Conservation (phyloP, 2,113 vertebrate genomes). For the Emydura subglobosa region DNA sequence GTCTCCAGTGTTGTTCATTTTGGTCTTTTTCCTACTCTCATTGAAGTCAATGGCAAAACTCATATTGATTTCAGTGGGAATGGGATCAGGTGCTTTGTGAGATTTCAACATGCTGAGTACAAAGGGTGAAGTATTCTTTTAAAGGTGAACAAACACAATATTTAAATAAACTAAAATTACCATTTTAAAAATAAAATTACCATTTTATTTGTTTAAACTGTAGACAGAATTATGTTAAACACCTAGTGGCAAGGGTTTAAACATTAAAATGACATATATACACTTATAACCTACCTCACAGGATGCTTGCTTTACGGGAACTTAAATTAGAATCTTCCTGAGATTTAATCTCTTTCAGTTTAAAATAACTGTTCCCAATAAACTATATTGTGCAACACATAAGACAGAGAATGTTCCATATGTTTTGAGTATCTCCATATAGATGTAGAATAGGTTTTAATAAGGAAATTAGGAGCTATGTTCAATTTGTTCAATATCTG, state of each 20-base stretch:
- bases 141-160: background rate
- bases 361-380: background rate
- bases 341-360: background rate
- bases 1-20: background rate
- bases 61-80: background rate
- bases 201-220: slow-evolving; percentile 14
- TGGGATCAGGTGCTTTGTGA: background rate
- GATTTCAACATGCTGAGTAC: background rate
- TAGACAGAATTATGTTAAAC: background rate
- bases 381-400: background rate
- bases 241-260: background rate
- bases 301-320: background rate
- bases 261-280: background rate
- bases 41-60: background rate
- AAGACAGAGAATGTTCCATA: background rate
- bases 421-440: background rate
- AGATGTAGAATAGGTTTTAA: background rate
- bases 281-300: background rate
- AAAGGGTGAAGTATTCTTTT: background rate
- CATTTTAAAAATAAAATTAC: background rate
- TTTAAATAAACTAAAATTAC: background rate
- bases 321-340: background rate
- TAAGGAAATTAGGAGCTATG: background rate
- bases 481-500: background rate
- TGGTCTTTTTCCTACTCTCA: background rate